A percentile compares a stretch with the other conserved stretches of the same genome.
Evolutionary conservation across 2,797 vertebrate genomes (phyloP).

Genomic region (Hylomyscus alleni): DNA sequence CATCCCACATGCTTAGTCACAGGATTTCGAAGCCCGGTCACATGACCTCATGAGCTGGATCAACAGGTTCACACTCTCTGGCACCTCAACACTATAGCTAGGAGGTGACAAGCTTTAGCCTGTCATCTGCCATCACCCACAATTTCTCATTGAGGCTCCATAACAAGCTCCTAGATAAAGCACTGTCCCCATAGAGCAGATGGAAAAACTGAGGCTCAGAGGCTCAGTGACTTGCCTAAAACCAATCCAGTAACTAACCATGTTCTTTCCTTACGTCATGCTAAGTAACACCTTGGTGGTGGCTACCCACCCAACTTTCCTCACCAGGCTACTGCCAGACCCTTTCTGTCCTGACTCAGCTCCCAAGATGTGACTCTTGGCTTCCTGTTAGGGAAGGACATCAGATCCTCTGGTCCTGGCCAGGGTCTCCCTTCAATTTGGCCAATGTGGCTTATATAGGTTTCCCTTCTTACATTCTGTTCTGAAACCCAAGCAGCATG

Average conservation of each 20-base stretch:
- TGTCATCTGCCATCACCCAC: not conserved
- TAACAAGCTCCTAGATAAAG: not conserved
- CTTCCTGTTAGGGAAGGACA: constrained; percentile 49
- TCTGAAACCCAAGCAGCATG: not conserved
- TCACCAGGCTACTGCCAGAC: not conserved
- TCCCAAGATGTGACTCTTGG: not conserved
- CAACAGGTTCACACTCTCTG: not conserved
- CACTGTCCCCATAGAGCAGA: not conserved
- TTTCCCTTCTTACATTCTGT: not conserved
- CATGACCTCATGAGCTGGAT: fast-evolving
- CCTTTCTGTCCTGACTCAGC: not conserved
- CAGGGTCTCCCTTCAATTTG: not conserved
- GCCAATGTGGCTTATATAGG: constrained; percentile 3
- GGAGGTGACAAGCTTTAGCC: not conserved
- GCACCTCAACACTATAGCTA: not conserved
- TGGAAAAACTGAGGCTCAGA: constrained; percentile 17
- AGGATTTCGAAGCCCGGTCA: not conserved
- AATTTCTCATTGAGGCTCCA: not conserved
- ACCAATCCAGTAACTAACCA: not conserved
- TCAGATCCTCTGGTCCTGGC: not conserved
- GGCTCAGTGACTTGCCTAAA: not conserved
- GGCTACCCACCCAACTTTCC: not conserved
- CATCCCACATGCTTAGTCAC: not conserved
- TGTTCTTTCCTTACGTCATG: not conserved
- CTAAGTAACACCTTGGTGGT: not conserved